Evolutionary conservation across 2,797 vertebrate species (phyloP), one percentile per base, ranked within the genome.

Genomic region (Chelon labrosus): DNA sequence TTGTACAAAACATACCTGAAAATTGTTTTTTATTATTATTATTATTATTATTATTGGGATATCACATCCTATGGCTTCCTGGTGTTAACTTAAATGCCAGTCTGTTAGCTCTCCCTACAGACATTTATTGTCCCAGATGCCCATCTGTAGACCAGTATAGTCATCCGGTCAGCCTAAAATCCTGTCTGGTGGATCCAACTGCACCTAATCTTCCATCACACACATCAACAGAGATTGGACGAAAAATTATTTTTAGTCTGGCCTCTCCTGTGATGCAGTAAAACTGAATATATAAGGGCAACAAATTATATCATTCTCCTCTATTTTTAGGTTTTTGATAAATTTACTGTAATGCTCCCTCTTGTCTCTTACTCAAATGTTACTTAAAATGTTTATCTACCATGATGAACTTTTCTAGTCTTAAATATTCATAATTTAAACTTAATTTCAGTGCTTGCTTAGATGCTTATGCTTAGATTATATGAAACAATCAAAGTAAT

Each of bases 251-350:
- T 61, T 80, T 52, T 50, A 19, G 42, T 60, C 22, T 50, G 47
- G 5, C 8, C 5, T 65, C 20, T 73, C 51, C 13, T 62, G 62
- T 53, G 37, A 56, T 61, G 47, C 50, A 68, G n/a, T 59, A 35
- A 63, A 73, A 58, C 25, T 63, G 31, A 79, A 77, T 58, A 27
- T 14, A 60, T 42, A 65, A 25, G 62, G 46, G 25, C 68, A 70
- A 64, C 55, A 75, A 49, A 73, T 16, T 55, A 69, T 59, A 70
- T 53, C 37, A 49, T 12, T 58, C 16, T 50, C 1, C 5, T 66
- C 68, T 70, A 69, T 74, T 65, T 79, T 77, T 70, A 66, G 61
- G 47, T 73, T 50, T 22, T 75, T 79, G 61, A 67, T 76, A 41
- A 31, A 75, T 49, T 70, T 53, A 72, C 72, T 70, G 27, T 52